Base-by-base conservation (phyloP, 2,113 vertebrate genomes). In the Perognathus longimembris region DNA sequence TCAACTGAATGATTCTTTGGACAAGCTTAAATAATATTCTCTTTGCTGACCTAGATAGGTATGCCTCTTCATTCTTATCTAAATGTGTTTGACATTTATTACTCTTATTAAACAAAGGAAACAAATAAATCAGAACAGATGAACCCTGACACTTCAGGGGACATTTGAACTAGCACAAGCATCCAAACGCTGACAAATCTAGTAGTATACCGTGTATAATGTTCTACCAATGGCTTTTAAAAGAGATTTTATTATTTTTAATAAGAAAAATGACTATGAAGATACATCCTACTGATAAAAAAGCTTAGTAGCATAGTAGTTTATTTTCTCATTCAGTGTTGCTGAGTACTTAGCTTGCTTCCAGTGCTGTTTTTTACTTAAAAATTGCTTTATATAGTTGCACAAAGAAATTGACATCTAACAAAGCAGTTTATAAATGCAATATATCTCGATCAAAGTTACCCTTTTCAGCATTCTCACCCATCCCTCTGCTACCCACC, bases 61-160 rank as follows among this genome's bases (percentile, higher is more conserved):
- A 57, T 20, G 36, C 38, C 15, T 61, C 67, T 87, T 90, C 63
- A 86, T 84, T 70, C 30, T 61, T 89, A 18, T 59, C 54, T 6
- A 83, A 67, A 75, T 92, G 32, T 86, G 36, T 64, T 92, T 71
- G 73, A 67, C 79, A 82, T 24, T 82, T 90, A 57, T 81, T 78
- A 66, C 32, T 85, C 91, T 88, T 73, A 74, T 91, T 75, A 79
- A 42, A 32, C 45, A 88, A 81, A 77, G 4, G 3, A 63, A 84
- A 86, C 61, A 34, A 11, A 63, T 12, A 90, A 61, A 42, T 50
- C 70, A 71, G n/a, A 82, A 88, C 5, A 88, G 50, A 76, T 86
- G 21, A 77, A 1, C 30, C 10, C 28, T 73, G 45, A 42, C 21
- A 63, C 50, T 78, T 90, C 32, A 50, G 69, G 36, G 63, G 34